Percentiles rank a stretch among this genome's conserved stretches.
These are phyloP conservation scores for Lophius piscatorius DNA, from an alignment of 2,113 vertebrate species.

Conservation along the genomic window DNA sequence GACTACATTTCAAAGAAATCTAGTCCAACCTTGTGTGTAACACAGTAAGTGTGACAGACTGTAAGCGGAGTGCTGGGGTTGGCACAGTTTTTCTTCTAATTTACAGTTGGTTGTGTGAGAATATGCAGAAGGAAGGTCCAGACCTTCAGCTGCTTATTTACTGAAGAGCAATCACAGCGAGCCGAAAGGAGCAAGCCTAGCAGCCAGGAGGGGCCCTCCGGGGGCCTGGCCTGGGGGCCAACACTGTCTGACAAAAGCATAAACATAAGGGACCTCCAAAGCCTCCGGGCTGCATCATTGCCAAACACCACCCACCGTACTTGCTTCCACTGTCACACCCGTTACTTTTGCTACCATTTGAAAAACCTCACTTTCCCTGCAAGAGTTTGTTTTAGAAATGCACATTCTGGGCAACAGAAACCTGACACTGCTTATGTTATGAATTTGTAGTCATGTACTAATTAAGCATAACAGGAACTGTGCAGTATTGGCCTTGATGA, in stretches of 20 bases:
- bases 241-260: conserved; percentile 73
- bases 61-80: conserved; percentile 25
- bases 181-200: conserved; percentile 51
- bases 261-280: conserved; percentile 70
- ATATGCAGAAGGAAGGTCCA: conserved; percentile 54
- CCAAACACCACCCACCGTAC: conserved; percentile 51
- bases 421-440: conserved; percentile 62
- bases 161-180: conserved; percentile 59
- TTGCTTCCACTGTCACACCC: conserved; percentile 24
- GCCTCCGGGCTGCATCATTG: conserved; percentile 36
- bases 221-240: conserved; percentile 62
- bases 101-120: conserved; percentile 63
- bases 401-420: conserved; percentile 48
- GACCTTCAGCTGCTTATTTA: conserved; percentile 75
- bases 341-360: conserved; percentile 41
- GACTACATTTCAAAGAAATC: background rate
- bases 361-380: conserved; percentile 39
- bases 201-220: conserved; percentile 46
- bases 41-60: conserved; percentile 47
- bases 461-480: conserved; percentile 68
- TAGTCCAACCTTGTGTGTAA: conserved; percentile 26
- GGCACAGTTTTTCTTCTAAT: conserved; percentile 53
- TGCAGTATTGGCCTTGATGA: conserved; percentile 42
- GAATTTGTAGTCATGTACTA: conserved; percentile 65
- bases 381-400: conserved; percentile 61